phyloP scores from a whole-genome alignment of 23 tunicate genomes.

The Pegea sp. region DNA sequence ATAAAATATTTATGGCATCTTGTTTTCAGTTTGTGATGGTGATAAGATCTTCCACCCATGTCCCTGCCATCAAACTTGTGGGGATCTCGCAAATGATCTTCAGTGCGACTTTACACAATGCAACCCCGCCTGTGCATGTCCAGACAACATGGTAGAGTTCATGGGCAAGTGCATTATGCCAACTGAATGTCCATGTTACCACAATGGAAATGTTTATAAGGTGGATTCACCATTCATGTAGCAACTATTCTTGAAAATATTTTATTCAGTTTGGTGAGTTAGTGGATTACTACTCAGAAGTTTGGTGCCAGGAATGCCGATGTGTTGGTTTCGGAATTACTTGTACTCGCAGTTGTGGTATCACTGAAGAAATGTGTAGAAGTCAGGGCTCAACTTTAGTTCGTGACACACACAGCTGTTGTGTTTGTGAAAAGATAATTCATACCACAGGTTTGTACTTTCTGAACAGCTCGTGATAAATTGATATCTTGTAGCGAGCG shows the following conservation, averaged over 20 bases:
- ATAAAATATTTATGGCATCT: too few species aligned
- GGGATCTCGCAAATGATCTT: slow-evolving; percentile 22
- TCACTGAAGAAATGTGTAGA: slow-evolving; percentile 13
- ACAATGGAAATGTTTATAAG: slow-evolving; percentile 36
- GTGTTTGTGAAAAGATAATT: slow-evolving; percentile 14
- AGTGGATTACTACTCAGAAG: slow-evolving; percentile 6
- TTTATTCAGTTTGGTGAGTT: slow-evolving; percentile 29
- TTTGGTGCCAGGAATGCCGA: slow-evolving; percentile 24
- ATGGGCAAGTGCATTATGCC: slow-evolving; percentile 50
- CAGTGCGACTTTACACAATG: slow-evolving; percentile 2
- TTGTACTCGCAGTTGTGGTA: slow-evolving; percentile 13
- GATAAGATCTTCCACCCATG: slow-evolving; percentile 51
- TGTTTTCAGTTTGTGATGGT: slow-evolving; percentile 23
- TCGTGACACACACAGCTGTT: slow-evolving; percentile 30
- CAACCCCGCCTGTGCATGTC: slow-evolving; percentile 61
- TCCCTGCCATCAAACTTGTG: slow-evolving; percentile 75
- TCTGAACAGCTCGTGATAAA: too few species aligned
- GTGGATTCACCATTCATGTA: slow-evolving; percentile 2
- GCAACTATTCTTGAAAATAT: background rate
- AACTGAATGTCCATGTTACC: slow-evolving; percentile 54
- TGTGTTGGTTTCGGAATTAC: slow-evolving; percentile 36
- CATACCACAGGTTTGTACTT: slow-evolving; percentile 1
- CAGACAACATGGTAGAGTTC: slow-evolving; percentile 52
- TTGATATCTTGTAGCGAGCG: too few species aligned
- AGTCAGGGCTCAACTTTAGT: slow-evolving; percentile 13